These are phyloP conservation scores for Dasysyrphus albostriatus DNA, from an alignment of 2,888 invertebrate genomes.

Conservation along the genomic window DNA sequence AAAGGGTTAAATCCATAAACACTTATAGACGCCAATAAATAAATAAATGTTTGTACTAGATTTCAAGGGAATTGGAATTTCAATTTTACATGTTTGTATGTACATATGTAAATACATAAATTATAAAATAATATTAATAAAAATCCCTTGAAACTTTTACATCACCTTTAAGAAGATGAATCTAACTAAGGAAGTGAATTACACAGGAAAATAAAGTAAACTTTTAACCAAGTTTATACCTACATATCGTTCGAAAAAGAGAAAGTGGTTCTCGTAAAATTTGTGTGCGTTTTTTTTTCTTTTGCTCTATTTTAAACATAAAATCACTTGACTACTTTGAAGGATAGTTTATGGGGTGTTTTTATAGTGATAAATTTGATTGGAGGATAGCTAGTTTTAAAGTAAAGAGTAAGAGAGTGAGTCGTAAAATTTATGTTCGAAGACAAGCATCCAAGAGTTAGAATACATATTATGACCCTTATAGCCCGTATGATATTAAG, in stretches of 20 bases:
- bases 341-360: slow-evolving; percentile 10
- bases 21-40: too few species aligned
- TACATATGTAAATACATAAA: too few species aligned
- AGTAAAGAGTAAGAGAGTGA: background rate
- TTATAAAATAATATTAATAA: too few species aligned
- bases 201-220: background rate
- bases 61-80: too few species aligned
- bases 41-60: too few species aligned
- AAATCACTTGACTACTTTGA: slow-evolving; percentile 29
- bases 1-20: too few species aligned
- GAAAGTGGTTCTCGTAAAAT: slow-evolving; percentile 22
- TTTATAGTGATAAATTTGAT: slow-evolving; percentile 13
- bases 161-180: background rate
- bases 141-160: background rate
- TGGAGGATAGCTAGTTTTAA: slow-evolving; percentile 18
- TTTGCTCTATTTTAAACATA: background rate
- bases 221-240: slow-evolving; percentile 10
- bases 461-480: slow-evolving; percentile 13
- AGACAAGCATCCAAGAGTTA: slow-evolving; percentile 3
- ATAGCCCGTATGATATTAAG: background rate
- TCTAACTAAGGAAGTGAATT: background rate
- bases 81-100: too few species aligned
- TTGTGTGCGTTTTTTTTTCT: background rate
- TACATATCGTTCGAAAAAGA: background rate
- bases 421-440: slow-evolving; percentile 6